These are phyloP conservation scores for Carterocephalus palaemon DNA, from an alignment of 2,888 invertebrate species.

Conservation along the genomic window DNA sequence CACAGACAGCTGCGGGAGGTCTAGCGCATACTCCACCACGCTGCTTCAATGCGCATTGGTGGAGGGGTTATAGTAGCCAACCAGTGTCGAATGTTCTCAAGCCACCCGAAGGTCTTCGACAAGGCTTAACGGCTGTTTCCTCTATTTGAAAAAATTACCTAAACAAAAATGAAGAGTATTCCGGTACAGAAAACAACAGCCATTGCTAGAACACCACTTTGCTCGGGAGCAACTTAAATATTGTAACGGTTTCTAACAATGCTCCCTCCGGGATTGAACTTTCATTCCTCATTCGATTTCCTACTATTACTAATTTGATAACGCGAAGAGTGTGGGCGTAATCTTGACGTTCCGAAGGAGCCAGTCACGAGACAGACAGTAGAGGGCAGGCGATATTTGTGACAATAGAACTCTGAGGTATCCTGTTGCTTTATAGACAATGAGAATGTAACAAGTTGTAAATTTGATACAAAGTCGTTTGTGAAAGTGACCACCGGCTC, in stretches of 20 bases:
- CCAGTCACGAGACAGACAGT: conserved; percentile 12
- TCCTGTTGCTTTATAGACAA: conserved; percentile 18
- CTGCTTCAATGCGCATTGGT: no score
- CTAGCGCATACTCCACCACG: no score
- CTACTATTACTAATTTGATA: conserved; percentile 13
- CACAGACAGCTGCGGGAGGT: no score
- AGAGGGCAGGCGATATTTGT: conserved; percentile 16
- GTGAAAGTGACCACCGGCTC: conserved; percentile 20
- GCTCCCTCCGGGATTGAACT: not conserved
- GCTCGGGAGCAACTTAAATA: no score
- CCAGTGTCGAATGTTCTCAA: no score
- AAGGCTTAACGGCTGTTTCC: no score
- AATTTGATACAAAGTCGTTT: conserved; percentile 23
- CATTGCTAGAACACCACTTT: no score
- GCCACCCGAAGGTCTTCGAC: no score
- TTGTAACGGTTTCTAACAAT: not conserved
- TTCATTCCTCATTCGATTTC: conserved; percentile 5
- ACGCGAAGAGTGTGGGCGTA: conserved; percentile 11
- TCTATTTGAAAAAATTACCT: no score
- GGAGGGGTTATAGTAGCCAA: no score
- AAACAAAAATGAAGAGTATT: no score
- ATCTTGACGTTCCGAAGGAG: conserved; percentile 17
- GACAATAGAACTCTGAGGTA: conserved; percentile 17
- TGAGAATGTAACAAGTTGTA: conserved; percentile 21
- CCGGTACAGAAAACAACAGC: no score